Conservation (phyloP, 2,797 vertebrate genomes). For the Artibeus jamaicensis region DNA sequence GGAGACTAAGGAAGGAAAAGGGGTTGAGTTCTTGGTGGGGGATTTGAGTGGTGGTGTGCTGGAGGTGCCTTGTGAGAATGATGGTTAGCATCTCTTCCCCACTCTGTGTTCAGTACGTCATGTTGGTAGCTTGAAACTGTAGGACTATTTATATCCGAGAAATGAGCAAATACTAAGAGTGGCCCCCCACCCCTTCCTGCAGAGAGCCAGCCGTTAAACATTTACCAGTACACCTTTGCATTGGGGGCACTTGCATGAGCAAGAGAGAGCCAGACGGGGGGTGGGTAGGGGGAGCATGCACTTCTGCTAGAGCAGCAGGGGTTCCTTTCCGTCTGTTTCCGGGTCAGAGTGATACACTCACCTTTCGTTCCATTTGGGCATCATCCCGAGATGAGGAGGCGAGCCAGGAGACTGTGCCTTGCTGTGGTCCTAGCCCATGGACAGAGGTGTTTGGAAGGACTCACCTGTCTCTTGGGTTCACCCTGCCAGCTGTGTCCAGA, state of each 20-base stretch:
- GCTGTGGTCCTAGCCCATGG: neutral
- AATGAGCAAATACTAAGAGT: neutral
- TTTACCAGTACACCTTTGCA: neutral
- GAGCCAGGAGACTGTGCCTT: neutral
- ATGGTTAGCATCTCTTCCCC: neutral
- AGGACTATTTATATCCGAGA: neutral
- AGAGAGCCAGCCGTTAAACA: neutral
- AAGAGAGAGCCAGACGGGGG: neutral
- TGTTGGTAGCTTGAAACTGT: neutral
- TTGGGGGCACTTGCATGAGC: neutral
- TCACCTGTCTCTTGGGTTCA: neutral
- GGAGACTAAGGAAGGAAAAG: neutral
- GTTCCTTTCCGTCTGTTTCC: neutral
- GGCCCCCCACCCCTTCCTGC: neutral
- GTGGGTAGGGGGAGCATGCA: neutral
- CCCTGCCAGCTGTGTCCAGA: neutral
- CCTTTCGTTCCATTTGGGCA: neutral
- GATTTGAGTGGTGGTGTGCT: neutral
- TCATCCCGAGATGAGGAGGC: neutral
- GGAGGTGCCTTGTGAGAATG: fast-evolving
- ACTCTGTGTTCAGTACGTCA: neutral
- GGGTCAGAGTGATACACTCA: neutral
- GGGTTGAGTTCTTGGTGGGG: neutral
- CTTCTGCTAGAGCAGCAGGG: neutral
- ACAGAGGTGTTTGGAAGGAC: neutral